A percentile compares a stretch with the other conserved stretches of the same genome.
Conservation (phyloP, 2,113 vertebrate genomes). For the Colistium nudipinnis region DNA sequence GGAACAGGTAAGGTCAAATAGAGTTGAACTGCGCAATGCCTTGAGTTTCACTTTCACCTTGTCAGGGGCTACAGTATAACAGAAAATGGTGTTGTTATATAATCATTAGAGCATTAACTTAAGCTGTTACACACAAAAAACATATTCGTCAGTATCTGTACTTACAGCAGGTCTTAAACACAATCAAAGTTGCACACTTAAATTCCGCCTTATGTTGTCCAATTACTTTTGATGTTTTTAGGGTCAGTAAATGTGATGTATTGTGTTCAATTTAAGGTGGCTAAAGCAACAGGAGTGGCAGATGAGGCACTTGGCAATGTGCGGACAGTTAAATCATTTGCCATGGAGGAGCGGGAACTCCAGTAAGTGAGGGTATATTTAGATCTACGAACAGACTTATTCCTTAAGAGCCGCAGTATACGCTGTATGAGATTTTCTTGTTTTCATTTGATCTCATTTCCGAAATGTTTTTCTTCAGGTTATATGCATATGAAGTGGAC, state of each 20-base stretch:
- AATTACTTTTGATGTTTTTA: neutral
- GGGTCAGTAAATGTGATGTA: neutral
- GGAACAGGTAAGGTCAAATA: conserved; percentile 85
- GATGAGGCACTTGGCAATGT: conserved; percentile 93
- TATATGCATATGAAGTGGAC: conserved; percentile 88
- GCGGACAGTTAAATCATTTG: conserved; percentile 92
- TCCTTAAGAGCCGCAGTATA: neutral
- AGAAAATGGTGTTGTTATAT: neutral
- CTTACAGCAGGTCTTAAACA: neutral
- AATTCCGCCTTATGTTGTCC: neutral
- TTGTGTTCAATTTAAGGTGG: conserved; percentile 78
- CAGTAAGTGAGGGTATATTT: conserved; percentile 66
- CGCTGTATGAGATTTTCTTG: neutral
- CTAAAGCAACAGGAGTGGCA: conserved; percentile 90
- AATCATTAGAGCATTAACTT: neutral
- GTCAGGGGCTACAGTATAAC: too few relatives aligned
- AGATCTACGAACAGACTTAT: neutral
- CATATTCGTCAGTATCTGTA: neutral
- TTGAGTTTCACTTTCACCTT: neutral
- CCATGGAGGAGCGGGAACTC: conserved; percentile 90
- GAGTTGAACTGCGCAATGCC: neutral
- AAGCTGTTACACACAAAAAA: neutral
- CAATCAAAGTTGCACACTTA: neutral
- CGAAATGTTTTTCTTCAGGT: conserved; percentile 68
- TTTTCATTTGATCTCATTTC: neutral